Base-by-base conservation (phyloP, 1,140 invertebrate species). In the Rhopalosiphum maidis region DNA sequence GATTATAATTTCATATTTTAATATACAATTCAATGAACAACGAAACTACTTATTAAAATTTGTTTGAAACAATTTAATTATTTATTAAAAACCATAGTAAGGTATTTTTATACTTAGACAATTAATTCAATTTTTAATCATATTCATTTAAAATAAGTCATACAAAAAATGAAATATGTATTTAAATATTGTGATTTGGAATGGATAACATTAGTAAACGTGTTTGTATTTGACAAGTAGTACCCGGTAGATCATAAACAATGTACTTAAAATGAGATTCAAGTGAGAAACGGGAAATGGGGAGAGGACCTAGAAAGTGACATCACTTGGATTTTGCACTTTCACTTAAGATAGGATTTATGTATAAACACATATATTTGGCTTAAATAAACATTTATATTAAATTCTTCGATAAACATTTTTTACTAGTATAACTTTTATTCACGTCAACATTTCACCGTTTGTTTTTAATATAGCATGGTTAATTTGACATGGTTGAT, bases 211-310 rank as follows among this genome's bases (percentile, higher is more conserved):
- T 87, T 87, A 51, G 86, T 51, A 87, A n/a, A 87, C 30, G n/a
- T 87, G 86, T 87, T 87, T 87, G 85, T n/a, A 46, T 87, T 87
- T 87, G 43, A 48, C 86, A 51, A 87, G 86, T 48, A 30, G 83
- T 23, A 83, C 60, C 60, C n/a, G 60, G 22, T 41, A 37, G 46
- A 48, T 87, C 86, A n/a, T 87, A 87, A 87, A 87, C 30, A 87
- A 87, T 87, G n/a, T 87, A 21, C 35, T 85, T 43, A 87, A 30
- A 30, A 87, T 15, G 43, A n/a, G 48, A 30, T 87, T n/a, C 30
- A 48, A 87, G 48, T 21, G 86, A n/a, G 30, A 87, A 30, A 25
- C 41, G 43, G 43, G 25, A 1, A 41, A 41, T 21, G 3, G 46
- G 43, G 18, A 87, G 35, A 23, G 86, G n/a, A 37, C 30, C 18